Conservation (phyloP, 2,113 vertebrate genomes). For the Larimichthys crocea region DNA sequence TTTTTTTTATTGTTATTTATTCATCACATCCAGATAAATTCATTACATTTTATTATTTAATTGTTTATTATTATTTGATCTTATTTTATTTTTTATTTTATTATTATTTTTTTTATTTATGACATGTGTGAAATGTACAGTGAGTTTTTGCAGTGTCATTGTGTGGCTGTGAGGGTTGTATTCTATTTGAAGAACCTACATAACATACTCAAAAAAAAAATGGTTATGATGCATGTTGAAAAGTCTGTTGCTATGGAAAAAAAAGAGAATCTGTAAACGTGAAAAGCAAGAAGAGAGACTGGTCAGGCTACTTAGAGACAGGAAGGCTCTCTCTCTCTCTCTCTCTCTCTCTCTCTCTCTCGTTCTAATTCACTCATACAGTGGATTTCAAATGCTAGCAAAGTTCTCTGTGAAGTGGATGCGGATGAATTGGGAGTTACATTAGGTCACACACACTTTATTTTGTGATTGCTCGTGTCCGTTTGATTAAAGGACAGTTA, state of each 20-base stretch:
- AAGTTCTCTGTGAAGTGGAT: neutral
- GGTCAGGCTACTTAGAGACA: neutral
- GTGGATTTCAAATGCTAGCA: neutral
- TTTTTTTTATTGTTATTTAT: too few relatives aligned
- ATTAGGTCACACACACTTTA: neutral
- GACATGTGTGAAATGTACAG: too few relatives aligned
- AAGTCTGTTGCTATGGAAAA: constrained; percentile 9
- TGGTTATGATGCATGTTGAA: neutral
- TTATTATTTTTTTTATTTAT: too few relatives aligned
- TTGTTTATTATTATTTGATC: too few relatives aligned
- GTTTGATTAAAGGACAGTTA: neutral
- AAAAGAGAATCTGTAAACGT: neutral
- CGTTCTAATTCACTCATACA: neutral
- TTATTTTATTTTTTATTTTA: too few relatives aligned
- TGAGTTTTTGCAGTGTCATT: too few relatives aligned
- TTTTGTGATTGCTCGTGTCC: neutral
- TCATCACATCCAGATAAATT: too few relatives aligned
- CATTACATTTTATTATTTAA: too few relatives aligned
- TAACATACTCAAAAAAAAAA: too few relatives aligned
- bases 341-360: neutral
- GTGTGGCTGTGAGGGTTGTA: too few relatives aligned
- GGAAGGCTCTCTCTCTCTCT: neutral
- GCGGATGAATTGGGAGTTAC: neutral
- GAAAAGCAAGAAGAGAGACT: neutral
- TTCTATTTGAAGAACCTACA: too few relatives aligned